phyloP scores from a whole-genome alignment of 2,888 invertebrate species.

The Cryptus viduatorius region DNA sequence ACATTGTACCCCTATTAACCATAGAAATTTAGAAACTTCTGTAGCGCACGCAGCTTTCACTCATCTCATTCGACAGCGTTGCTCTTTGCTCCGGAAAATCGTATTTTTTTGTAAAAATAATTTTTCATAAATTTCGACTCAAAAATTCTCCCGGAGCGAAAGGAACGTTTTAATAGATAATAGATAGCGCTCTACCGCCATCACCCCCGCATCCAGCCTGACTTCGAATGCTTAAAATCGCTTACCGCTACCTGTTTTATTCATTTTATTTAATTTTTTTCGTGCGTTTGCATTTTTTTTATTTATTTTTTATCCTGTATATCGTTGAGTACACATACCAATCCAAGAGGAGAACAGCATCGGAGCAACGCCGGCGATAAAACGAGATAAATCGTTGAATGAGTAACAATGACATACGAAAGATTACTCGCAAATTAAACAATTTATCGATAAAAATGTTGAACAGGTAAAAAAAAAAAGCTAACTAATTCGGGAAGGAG shows the following conservation, averaged over 20 bases:
- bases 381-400: conserved; percentile 44
- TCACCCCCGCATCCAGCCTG: conserved; percentile 61
- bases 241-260: conserved; percentile 46
- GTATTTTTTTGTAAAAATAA: neutral
- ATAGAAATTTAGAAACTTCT: conserved; percentile 60
- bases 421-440: conserved; percentile 24
- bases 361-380: conserved; percentile 43
- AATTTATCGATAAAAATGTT: conserved; percentile 12
- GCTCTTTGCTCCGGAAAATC: conserved; percentile 6
- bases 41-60: conserved; percentile 65
- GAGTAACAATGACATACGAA: neutral
- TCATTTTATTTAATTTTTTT: conserved; percentile 37
- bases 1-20: conserved; percentile 68
- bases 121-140: neutral
- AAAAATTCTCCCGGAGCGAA: conserved; percentile 16
- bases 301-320: conserved; percentile 38
- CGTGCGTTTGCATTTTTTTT: conserved; percentile 52
- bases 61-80: conserved; percentile 48
- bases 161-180: conserved; percentile 31
- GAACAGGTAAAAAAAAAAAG: conserved; percentile 30
- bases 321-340: conserved; percentile 50
- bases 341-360: conserved; percentile 53
- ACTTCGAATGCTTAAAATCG: conserved; percentile 43
- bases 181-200: conserved; percentile 33
- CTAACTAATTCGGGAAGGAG: neutral